Evolutionary conservation across 1,140 invertebrate genomes (phyloP).

Genomic region (Trypoxylus dichotomus): DNA sequence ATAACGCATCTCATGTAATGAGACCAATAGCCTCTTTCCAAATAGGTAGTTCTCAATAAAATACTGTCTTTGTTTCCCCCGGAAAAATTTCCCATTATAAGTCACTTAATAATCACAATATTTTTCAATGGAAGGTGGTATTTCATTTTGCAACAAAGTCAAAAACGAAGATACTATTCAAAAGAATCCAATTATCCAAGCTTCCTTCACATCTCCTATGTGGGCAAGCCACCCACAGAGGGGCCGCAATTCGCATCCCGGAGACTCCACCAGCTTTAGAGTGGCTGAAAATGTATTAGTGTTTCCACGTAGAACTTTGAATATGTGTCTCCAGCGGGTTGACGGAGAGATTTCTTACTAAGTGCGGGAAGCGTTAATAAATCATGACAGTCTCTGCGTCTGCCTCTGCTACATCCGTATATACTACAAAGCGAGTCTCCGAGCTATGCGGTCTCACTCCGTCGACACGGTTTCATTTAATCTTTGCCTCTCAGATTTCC

Average conservation of each 20-base stretch:
- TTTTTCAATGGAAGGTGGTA: no score
- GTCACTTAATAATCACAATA: no score
- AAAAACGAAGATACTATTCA: no score
- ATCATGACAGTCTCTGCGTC: constrained; percentile 34
- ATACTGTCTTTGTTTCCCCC: no score
- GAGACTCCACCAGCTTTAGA: constrained; percentile 30
- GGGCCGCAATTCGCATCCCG: not conserved
- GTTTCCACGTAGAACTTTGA: constrained; percentile 43
- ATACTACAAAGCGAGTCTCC: no score
- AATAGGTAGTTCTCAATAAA: no score
- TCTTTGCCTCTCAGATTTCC: not conserved
- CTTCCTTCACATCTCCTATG: constrained; percentile 28
- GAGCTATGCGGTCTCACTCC: no score
- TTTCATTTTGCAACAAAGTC: no score
- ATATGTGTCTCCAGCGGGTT: constrained; percentile 40
- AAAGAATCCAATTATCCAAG: constrained; percentile 36
- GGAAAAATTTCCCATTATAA: no score
- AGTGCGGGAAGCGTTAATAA: constrained; percentile 41
- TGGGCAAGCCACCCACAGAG: constrained; percentile 18
- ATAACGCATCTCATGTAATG: no score
- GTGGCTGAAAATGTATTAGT: constrained; percentile 36
- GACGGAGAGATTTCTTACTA: constrained; percentile 33
- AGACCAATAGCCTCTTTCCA: no score
- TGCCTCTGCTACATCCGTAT: not conserved
- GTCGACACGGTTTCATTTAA: not conserved